Evolutionary conservation across 2,113 vertebrate genomes (phyloP), one percentile per base, ranked within the genome.

Genomic region (Pygathrix nemaeus): DNA sequence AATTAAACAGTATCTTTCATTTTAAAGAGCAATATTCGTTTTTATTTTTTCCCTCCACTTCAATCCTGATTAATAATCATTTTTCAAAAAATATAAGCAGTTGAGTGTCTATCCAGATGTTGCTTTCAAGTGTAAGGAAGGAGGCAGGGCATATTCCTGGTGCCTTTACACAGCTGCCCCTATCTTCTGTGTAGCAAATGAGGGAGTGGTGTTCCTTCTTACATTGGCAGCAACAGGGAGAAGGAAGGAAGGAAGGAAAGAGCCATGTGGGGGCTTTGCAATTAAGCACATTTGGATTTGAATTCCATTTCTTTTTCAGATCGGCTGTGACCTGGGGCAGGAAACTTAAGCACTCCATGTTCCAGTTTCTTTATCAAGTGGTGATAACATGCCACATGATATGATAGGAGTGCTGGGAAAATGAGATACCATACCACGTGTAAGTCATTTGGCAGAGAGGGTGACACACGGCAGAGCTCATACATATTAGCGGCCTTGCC

Each of bases 401-500:
- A 13, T 20, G 38, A 20, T 3, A 43, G 8, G 57, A 38, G 11
- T 8, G 23, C 16, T 30, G 45, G 35, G 50, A 85, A 91, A 76
- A 76, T 3, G 38, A 66, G 38, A 18, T 68, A 88, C 3, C 12
- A 8, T 1, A 38, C 3, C 13, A 27, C 0, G 7, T 3, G 12
- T n/a, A 8, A 35, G 75, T 81, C 82, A 55, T 18, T 23, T 35
- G 30, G 40, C 23, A 78, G 59, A 38, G 21, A 86, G 25, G 8
- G 32, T 48, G 21, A 40, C 38, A 45, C 23, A 6, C 14, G 4
- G 20, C 11, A 13, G 3, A 45, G 48, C 72, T 43, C 6, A 57
- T 48, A 30, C 48, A 16, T 0, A 1, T 13, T 17, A 40, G 72
- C 0, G 0, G 3, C 17, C 18, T 52, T 16, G 6, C 27, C 38